Evolutionary conservation across 2,797 vertebrate genomes (phyloP), one percentile per base, ranked within the genome.

Genomic region (Coccyzus lansbergi): DNA sequence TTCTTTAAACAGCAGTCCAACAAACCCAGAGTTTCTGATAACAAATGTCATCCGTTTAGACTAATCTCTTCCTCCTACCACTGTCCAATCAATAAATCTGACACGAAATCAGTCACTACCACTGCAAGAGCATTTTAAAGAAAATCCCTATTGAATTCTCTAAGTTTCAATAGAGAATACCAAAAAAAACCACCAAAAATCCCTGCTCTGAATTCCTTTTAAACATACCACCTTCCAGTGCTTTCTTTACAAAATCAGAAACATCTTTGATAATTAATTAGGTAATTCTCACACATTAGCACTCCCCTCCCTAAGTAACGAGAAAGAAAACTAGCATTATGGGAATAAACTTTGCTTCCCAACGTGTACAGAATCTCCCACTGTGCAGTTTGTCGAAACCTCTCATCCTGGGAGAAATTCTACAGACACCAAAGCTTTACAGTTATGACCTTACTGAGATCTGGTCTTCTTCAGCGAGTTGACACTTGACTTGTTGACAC

Each of bases 31-130:
- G 74, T 69, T 93, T 87, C 76, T 16, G 16, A 86, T 62, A 96
- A 80, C 71, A 90, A 94, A 91, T 87, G 46, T 65, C 51, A 67
- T 79, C 94, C 78, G 81, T 24, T 68, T 88, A 92, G 93, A 95
- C 59, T 88, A 92, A 91, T 67, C 65, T 94, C 77, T 69, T 74
- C 74, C 84, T 83, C 20, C 74, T 93, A 94, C 82, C 90, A 63
- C 74, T 33, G 65, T 24, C 82, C 62, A 91, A 93, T 87, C 91
- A 80, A 90, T 96, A 91, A 59, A 76, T 92, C 83, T 96, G 95
- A 92, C 91, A 90, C 86, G 83, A 86, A 92, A 95, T 96, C 95
- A 85, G 90, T 95, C 95, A 87, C 69, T 64, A 86, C 38, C 86
- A 59, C 77, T 83, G 87, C 84, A 86, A 79, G 65, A 86, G 85